Conservation (phyloP, 1,140 invertebrate species). For the Proales similis region DNA sequence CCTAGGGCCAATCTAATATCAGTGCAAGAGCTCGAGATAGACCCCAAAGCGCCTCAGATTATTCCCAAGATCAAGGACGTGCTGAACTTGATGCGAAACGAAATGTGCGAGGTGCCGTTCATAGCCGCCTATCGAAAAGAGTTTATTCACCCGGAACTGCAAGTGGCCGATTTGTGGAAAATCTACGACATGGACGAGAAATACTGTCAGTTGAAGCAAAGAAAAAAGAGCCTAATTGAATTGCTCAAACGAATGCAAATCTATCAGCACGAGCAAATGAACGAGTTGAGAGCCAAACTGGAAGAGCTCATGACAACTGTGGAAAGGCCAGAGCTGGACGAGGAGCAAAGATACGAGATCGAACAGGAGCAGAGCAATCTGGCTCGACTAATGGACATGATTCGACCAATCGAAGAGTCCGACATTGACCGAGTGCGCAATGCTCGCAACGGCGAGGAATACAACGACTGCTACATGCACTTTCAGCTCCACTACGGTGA, state of each 20-base stretch:
- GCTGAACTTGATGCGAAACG: conserved; percentile 25
- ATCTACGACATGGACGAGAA: conserved; percentile 91
- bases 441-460: not conserved
- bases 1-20: not conserved
- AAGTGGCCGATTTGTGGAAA: conserved; percentile 92
- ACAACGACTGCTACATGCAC: conserved; percentile 2
- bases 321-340: no score
- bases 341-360: no score
- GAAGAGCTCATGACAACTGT: conserved; percentile 54
- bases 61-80: not conserved
- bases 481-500: conserved; percentile 27
- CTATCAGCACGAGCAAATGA: conserved; percentile 75
- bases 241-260: conserved; percentile 85
- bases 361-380: no score
- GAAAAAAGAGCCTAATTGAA: conserved; percentile 69
- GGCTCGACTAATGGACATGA: no score
- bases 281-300: conserved; percentile 68
- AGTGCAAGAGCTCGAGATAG: not conserved
- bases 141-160: conserved; percentile 85
- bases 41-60: not conserved
- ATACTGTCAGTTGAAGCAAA: conserved; percentile 39
- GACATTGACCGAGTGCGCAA: conserved; percentile 2
- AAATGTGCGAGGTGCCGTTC: conserved; percentile 69
- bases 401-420: not conserved
- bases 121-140: conserved; percentile 98